Evolutionary conservation across 2,113 vertebrate genomes (phyloP).

Genomic region (Propithecus coquereli): DNA sequence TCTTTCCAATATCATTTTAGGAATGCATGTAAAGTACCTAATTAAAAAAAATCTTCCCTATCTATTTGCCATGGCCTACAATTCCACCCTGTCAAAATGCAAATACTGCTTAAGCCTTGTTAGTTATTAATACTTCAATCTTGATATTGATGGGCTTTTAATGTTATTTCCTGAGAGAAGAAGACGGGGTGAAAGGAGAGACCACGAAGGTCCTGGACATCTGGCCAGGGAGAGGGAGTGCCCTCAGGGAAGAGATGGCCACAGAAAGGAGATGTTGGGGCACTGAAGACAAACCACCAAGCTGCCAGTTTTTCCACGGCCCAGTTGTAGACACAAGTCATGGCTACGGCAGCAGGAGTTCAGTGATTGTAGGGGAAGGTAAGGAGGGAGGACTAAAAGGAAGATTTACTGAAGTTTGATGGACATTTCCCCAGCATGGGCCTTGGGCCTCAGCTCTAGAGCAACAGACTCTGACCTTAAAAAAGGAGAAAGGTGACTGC

Average conservation of each 20-base stretch:
- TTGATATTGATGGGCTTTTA: constrained; percentile 13
- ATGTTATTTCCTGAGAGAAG: constrained; percentile 34
- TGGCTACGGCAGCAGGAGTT: background rate
- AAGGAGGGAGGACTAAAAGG: background rate
- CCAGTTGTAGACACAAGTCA: background rate
- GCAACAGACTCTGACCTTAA: background rate
- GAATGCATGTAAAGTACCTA: background rate
- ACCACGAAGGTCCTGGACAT: background rate
- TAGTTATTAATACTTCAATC: background rate
- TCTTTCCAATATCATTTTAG: background rate
- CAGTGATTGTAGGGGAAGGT: background rate
- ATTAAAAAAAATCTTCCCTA: background rate
- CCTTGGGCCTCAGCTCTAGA: background rate
- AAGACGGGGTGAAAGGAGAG: background rate
- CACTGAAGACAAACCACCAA: background rate
- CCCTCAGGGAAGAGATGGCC: background rate
- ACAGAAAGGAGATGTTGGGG: background rate
- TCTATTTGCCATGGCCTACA: background rate
- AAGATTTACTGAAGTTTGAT: constrained; percentile 21
- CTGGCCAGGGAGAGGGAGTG: background rate
- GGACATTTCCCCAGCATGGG: background rate
- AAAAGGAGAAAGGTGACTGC: background rate
- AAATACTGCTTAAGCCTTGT: background rate
- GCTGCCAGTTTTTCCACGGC: background rate
- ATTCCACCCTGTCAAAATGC: background rate